Evolutionary conservation across 1,140 invertebrate genomes (phyloP).

Genomic region (Aricia agestis): DNA sequence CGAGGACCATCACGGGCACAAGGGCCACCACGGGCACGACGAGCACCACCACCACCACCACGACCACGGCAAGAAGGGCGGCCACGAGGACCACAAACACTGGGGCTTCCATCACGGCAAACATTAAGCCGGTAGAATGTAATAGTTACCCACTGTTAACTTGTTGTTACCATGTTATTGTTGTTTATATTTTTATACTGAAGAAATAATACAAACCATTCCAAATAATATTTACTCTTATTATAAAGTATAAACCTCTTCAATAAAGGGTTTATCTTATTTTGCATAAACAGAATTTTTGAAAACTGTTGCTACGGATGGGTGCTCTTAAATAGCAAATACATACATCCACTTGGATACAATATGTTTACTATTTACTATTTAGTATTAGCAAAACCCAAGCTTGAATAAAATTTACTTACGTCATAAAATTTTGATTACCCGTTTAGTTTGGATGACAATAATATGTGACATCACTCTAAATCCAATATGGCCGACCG

Average conservation of each 20-base stretch:
- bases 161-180: conserved; percentile 46
- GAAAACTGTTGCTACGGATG: no score
- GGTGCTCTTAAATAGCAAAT: no score
- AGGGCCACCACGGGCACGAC: conserved; percentile 80
- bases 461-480: no score
- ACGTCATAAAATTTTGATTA: no score
- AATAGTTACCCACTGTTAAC: conserved; percentile 31
- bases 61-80: conserved; percentile 81
- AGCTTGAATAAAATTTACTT: no score
- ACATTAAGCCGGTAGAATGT: conserved; percentile 38
- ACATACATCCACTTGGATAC: no score
- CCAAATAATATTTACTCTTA: background rate
- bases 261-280: no score
- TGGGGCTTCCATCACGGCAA: conserved; percentile 76
- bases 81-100: conserved; percentile 80
- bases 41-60: conserved; percentile 80
- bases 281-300: no score
- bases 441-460: no score
- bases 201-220: conserved; percentile 38
- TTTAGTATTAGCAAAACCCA: no score
- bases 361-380: no score
- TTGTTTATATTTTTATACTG: conserved; percentile 55
- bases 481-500: no score
- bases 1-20: conserved; percentile 78
- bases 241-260: conserved; percentile 1